Conservation (phyloP, 2,797 vertebrate species). For the Ataeniobius toweri region DNA sequence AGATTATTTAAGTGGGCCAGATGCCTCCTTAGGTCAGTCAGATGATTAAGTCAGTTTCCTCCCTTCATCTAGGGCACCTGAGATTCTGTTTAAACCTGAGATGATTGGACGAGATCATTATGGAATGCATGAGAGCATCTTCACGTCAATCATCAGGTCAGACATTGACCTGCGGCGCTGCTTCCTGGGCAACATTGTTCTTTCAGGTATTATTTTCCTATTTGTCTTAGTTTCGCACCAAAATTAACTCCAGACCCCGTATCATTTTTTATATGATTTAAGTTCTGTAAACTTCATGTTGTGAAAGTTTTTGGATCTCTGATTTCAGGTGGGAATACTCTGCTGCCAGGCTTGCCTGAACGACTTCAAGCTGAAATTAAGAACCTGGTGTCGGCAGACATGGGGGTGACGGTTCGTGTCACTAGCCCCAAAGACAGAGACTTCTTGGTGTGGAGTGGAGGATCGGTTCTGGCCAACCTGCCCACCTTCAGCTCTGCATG, state of each 20-base stretch:
- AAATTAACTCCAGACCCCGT: background rate
- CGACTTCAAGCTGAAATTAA: conserved; percentile 74
- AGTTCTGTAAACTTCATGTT: background rate
- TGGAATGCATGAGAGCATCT: conserved; percentile 81
- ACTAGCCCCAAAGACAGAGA: conserved; percentile 71
- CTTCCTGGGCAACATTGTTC: conserved; percentile 77
- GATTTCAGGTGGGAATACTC: conserved; percentile 79
- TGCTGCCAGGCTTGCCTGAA: conserved; percentile 74
- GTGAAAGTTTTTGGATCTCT: background rate
- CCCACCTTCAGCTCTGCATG: conserved; percentile 64
- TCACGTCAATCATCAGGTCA: conserved; percentile 76
- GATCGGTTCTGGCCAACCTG: conserved; percentile 73
- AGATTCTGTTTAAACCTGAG: conserved; percentile 82
- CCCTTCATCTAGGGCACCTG: conserved; percentile 71
- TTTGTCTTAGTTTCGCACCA: background rate
- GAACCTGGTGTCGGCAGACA: conserved; percentile 51
- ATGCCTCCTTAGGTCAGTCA: background rate
- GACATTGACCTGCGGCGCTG: conserved; percentile 80
- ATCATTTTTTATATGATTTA: background rate
- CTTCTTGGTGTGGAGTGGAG: conserved; percentile 80
- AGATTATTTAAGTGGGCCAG: background rate
- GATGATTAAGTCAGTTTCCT: background rate
- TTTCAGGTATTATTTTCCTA: conserved; percentile 73
- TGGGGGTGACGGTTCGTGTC: conserved; percentile 55
- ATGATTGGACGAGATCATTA: conserved; percentile 80